Conservation (phyloP, 2,797 vertebrate genomes). For the Manis javanica region DNA sequence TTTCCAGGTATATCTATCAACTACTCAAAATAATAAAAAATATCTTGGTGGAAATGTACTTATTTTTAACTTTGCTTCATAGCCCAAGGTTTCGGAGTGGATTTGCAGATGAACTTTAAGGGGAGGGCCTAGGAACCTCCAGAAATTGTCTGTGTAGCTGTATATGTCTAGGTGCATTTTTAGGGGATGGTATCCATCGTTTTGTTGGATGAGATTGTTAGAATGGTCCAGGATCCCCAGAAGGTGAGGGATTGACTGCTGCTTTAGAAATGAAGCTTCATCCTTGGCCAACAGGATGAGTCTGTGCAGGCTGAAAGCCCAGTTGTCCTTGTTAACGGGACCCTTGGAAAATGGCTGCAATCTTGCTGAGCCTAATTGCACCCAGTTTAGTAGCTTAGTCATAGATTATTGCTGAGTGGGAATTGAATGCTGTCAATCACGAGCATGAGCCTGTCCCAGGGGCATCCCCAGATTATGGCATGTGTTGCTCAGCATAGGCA, state of each 20-base stretch:
- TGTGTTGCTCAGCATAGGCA: too few species aligned
- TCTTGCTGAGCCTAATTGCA: neutral
- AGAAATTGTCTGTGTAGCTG: neutral
- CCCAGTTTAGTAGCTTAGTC: neutral
- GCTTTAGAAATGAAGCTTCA: neutral
- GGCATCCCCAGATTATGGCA: accelerated
- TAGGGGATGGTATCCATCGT: neutral
- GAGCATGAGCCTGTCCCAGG: neutral
- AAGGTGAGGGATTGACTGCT: neutral
- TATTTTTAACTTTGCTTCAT: neutral
- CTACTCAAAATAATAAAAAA: neutral
- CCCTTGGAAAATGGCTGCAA: neutral
- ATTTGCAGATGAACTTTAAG: neutral
- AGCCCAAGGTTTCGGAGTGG: neutral
- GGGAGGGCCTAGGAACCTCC: neutral
- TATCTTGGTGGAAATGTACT: neutral
- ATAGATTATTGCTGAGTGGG: neutral
- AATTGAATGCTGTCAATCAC: neutral
- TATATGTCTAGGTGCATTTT: neutral
- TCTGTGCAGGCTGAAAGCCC: neutral
- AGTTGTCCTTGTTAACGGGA: accelerated
- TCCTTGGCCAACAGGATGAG: neutral
- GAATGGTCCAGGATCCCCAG: neutral
- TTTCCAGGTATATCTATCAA: neutral
- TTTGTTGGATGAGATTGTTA: neutral